Evolutionary conservation across 1,140 invertebrate genomes (phyloP).

Genomic region (Doryteuthis pealeii): DNA sequence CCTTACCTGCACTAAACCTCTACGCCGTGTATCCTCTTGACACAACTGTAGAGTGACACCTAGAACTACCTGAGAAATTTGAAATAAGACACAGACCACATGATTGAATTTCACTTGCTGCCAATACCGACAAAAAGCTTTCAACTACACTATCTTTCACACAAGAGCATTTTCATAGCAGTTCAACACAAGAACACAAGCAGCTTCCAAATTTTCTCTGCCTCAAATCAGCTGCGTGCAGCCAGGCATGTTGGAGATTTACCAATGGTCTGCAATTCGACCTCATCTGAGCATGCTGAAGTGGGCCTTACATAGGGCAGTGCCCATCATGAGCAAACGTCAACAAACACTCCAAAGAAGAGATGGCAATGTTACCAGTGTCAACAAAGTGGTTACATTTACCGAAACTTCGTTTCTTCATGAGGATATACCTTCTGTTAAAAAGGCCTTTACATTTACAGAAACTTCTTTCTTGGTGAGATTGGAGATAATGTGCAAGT

Average conservation of each 20-base stretch:
- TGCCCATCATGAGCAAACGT: not conserved
- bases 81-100: no score
- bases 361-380: not conserved
- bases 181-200: no score
- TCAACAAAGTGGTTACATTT: slow-evolving; percentile 3
- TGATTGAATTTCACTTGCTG: no score
- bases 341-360: not conserved
- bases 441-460: not conserved
- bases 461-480: not conserved
- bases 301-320: not conserved
- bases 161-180: no score
- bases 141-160: no score
- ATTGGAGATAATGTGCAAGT: not conserved
- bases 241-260: slow-evolving; percentile 1
- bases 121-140: no score
- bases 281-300: not conserved
- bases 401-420: not conserved
- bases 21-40: no score
- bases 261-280: not conserved
- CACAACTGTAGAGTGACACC: no score
- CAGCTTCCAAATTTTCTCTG: no score
- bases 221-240: not conserved
- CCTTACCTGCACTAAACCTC: no score
- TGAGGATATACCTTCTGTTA: not conserved
- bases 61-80: no score